Percentiles rank a stretch among this genome's conserved stretches.
Evolutionary conservation across 2,888 invertebrate genomes (phyloP).

Genomic region (Teinopalpus imperialis): DNA sequence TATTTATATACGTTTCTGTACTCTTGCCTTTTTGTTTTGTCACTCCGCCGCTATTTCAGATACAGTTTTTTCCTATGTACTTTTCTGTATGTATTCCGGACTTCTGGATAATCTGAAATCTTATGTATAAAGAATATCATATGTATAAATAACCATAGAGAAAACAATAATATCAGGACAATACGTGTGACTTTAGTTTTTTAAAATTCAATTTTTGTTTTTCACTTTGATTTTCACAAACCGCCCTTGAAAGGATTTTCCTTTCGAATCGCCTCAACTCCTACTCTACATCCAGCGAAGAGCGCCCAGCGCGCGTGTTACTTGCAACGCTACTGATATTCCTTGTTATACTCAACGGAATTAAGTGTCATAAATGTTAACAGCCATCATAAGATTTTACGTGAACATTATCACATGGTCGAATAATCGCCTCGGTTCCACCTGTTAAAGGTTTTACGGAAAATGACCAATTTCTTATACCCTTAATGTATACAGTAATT

Average conservation of each 20-base stretch:
- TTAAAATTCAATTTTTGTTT: no score
- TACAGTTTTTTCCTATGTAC: no score
- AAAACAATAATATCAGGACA: no score
- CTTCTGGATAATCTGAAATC: no score
- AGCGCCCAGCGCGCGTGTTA: constrained; percentile 58
- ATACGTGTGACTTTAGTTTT: no score
- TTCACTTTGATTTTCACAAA: no score
- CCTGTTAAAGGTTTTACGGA: constrained; percentile 33
- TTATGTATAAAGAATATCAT: no score
- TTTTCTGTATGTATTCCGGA: no score
- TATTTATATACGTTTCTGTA: no score
- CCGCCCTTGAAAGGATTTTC: neutral
- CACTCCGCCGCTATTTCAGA: no score
- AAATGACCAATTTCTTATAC: constrained; percentile 24
- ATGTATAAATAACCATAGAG: no score
- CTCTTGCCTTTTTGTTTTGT: no score
- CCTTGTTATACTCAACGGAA: constrained; percentile 59
- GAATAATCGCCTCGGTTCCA: constrained; percentile 42
- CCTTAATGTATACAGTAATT: constrained; percentile 17
- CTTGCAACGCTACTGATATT: constrained; percentile 61
- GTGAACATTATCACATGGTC: constrained; percentile 50
- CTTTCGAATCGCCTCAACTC: constrained; percentile 30
- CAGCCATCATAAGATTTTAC: constrained; percentile 60
- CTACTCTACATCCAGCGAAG: constrained; percentile 31
- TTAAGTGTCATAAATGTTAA: constrained; percentile 78